Evolutionary conservation across 2,888 invertebrate species (phyloP).

Genomic region (Pachliopta kotzebuea): DNA sequence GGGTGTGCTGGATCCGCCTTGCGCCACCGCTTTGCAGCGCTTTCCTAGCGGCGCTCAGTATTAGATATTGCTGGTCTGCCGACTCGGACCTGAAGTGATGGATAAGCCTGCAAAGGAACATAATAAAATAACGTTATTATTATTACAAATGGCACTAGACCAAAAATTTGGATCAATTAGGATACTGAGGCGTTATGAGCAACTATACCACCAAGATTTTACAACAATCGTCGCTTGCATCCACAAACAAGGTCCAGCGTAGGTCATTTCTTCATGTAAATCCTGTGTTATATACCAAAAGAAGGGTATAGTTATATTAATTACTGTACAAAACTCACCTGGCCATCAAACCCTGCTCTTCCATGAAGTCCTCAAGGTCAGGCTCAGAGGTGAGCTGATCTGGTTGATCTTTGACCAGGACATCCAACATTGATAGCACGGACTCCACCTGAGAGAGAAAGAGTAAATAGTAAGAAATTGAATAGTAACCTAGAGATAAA

Average conservation of each 20-base stretch:
- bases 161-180: too few species aligned
- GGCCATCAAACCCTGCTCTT: slow-evolving; percentile 96
- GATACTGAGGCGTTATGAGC: too few species aligned
- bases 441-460: slow-evolving; percentile 87
- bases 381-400: slow-evolving; percentile 85
- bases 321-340: slow-evolving; percentile 63
- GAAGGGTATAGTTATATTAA: background rate
- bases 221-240: too few species aligned
- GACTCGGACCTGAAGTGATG: slow-evolving; percentile 90
- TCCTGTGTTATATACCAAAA: too few species aligned
- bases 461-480: slow-evolving; percentile 5
- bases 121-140: too few species aligned
- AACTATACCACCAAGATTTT: too few species aligned
- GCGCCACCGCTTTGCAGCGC: slow-evolving; percentile 95
- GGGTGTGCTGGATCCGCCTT: slow-evolving; percentile 91
- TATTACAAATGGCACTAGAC: too few species aligned
- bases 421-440: slow-evolving; percentile 89
- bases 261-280: too few species aligned
- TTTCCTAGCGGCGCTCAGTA: slow-evolving; percentile 93
- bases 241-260: too few species aligned
- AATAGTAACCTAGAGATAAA: too few species aligned
- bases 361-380: slow-evolving; percentile 96
- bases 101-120: slow-evolving; percentile 81
- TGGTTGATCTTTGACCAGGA: slow-evolving; percentile 92
- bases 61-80: slow-evolving; percentile 93